A percentile compares a stretch with the other conserved stretches of the same genome.
Evolutionary conservation across 2,888 invertebrate genomes (phyloP).

Genomic region (Suillia variegata): DNA sequence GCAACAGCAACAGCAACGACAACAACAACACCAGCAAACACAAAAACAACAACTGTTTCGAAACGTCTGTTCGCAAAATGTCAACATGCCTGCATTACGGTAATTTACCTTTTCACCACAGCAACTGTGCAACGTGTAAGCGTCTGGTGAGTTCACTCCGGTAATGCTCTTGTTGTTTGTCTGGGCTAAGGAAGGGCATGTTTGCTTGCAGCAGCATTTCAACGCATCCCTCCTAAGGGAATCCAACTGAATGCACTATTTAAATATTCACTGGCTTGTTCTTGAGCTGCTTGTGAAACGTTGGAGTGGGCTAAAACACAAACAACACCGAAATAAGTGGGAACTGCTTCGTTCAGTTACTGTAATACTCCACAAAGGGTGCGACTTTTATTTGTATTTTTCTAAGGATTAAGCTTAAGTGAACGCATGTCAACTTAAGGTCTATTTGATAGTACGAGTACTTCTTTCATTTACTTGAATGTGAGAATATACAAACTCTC

Average conservation of each 20-base stretch:
- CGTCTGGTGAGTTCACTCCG: not conserved
- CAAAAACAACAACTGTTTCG: too few relatives aligned
- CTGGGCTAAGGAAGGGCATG: too few relatives aligned
- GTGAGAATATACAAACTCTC: not conserved
- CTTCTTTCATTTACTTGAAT: not conserved
- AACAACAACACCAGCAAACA: too few relatives aligned
- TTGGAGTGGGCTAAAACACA: not conserved
- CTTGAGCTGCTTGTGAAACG: not conserved
- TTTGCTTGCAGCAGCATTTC: too few relatives aligned
- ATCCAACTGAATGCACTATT: constrained; percentile 13
- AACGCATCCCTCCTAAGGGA: not conserved
- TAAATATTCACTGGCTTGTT: constrained; percentile 16
- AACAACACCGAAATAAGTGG: not conserved
- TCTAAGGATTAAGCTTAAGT: constrained; percentile 10
- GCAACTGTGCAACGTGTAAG: not conserved
- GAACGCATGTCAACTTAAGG: constrained; percentile 3
- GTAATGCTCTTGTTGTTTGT: not conserved
- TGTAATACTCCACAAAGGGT: not conserved
- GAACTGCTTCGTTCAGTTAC: not conserved
- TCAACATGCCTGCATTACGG: constrained; percentile 8
- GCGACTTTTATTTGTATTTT: not conserved
- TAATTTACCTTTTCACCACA: constrained; percentile 1
- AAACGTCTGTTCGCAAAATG: constrained; percentile 4
- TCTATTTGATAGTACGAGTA: too few relatives aligned
- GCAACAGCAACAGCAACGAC: too few relatives aligned